Percentiles rank a stretch among this genome's conserved stretches.
phyloP scores from a whole-genome alignment of 2,797 vertebrate species.

The Anguilla obscura region DNA sequence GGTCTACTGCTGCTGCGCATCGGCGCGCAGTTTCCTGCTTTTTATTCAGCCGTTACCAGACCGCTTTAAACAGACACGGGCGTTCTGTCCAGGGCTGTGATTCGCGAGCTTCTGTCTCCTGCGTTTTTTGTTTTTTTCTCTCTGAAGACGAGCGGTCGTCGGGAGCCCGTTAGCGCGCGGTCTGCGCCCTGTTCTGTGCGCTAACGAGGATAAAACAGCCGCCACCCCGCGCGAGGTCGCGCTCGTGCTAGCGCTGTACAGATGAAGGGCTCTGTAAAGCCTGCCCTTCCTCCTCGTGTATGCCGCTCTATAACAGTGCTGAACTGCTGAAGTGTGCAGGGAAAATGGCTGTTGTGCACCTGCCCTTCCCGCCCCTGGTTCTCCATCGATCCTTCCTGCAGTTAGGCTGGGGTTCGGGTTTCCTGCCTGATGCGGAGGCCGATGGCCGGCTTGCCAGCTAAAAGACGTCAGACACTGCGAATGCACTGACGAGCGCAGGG shows the following conservation, averaged over 20 bases:
- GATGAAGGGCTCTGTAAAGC: constrained; percentile 12
- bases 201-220: neutral
- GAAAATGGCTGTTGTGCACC: too few relatives aligned
- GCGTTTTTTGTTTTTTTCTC: neutral
- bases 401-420: too few relatives aligned
- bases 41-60: neutral
- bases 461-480: neutral
- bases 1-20: neutral
- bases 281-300: neutral
- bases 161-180: neutral
- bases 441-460: too few relatives aligned
- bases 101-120: constrained; percentile 16
- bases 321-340: too few relatives aligned
- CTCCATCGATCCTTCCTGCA: too few relatives aligned
- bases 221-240: neutral
- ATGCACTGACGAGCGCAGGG: neutral
- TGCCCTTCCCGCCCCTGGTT: too few relatives aligned
- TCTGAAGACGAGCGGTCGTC: neutral
- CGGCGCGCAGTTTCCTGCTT: neutral
- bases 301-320: too few relatives aligned
- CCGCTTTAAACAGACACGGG: neutral
- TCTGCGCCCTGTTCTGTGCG: constrained; percentile 13
- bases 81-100: neutral
- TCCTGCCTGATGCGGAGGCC: too few relatives aligned
- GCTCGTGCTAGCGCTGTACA: neutral